A percentile compares a stretch with the other conserved stretches of the same genome.
These are phyloP conservation scores for Zygogramma bicolorata DNA, from an alignment of 2,888 invertebrate species.

Conservation along the genomic window DNA sequence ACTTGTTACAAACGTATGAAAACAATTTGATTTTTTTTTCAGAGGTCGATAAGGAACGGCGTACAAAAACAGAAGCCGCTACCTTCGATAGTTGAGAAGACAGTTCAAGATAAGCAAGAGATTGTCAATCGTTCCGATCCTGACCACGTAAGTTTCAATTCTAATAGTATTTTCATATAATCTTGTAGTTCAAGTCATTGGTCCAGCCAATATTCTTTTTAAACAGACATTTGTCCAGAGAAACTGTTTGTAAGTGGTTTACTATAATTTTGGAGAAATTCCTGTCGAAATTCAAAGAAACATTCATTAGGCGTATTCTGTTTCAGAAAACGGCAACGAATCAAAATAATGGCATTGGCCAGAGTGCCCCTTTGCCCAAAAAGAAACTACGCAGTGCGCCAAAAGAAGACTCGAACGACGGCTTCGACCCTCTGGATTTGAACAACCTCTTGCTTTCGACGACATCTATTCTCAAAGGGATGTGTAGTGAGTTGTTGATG, in stretches of 20 bases:
- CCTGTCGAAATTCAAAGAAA: too few relatives aligned
- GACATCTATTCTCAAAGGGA: background rate
- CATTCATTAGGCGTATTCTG: background rate
- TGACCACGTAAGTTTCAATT: background rate
- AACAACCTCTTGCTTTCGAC: conserved; percentile 5
- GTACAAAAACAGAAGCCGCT: background rate
- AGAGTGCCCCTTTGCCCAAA: background rate
- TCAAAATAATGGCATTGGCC: too few relatives aligned
- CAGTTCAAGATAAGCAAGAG: background rate
- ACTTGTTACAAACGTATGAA: too few relatives aligned
- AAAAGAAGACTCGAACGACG: background rate
- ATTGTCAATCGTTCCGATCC: background rate
- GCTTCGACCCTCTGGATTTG: conserved; percentile 7
- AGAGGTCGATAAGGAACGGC: background rate
- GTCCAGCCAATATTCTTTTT: too few relatives aligned
- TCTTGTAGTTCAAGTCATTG: too few relatives aligned
- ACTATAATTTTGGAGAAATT: too few relatives aligned
- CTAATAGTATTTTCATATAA: too few relatives aligned
- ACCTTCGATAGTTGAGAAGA: background rate
- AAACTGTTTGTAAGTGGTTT: too few relatives aligned
- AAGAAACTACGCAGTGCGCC: background rate
- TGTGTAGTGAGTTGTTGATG: conserved; percentile 13
- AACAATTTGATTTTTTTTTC: background rate
- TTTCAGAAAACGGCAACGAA: background rate
- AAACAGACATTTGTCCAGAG: too few relatives aligned